Conservation (phyloP, 2,797 vertebrate genomes). For the Odontamblyopus lacepedii region DNA sequence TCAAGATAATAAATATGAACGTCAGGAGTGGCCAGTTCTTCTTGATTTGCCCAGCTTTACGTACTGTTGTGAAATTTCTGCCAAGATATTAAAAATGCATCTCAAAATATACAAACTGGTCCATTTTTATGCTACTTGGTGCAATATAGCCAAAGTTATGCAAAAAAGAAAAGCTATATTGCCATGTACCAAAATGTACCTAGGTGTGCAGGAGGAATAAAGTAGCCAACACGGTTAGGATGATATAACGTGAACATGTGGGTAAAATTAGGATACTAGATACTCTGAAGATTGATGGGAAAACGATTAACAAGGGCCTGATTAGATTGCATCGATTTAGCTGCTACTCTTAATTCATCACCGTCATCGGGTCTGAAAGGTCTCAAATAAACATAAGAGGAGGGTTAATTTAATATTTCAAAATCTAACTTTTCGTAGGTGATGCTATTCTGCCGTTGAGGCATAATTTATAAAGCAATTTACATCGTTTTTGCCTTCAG, state of each 20-base stretch:
- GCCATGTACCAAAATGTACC: no score
- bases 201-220: background rate
- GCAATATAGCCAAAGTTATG: no score
- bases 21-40: background rate
- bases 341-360: background rate
- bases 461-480: background rate
- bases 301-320: background rate
- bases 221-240: background rate
- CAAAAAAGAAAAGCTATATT: no score
- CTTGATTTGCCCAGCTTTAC: background rate
- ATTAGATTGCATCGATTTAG: slow-evolving; percentile 1
- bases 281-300: background rate
- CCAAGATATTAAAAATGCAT: no score
- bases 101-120: no score
- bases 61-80: background rate
- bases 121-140: no score
- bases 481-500: background rate
- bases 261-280: background rate
- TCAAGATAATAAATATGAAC: no score
- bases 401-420: background rate
- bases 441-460: background rate
- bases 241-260: background rate
- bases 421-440: background rate
- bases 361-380: background rate
- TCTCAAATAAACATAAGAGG: no score